Conservation (phyloP, 2,888 invertebrate genomes). For the Andrena dorsata region DNA sequence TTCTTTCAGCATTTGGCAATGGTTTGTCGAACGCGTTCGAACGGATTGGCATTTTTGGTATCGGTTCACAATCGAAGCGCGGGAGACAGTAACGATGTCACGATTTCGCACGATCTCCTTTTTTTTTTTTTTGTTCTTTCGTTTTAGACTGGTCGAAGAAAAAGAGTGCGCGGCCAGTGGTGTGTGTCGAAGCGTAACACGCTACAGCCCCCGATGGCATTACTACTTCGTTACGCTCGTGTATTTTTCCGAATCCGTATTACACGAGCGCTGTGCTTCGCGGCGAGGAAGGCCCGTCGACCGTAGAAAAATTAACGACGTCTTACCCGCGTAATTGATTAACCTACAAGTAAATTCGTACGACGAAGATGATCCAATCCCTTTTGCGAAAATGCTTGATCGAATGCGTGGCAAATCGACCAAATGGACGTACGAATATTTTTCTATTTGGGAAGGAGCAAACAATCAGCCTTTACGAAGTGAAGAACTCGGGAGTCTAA, state of each 20-base stretch:
- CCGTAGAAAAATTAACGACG: constrained; percentile 61
- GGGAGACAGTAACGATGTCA: constrained; percentile 75
- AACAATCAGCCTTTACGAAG: not conserved
- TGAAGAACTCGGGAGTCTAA: not conserved
- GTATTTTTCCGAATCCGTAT: constrained; percentile 76
- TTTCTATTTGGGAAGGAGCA: not conserved
- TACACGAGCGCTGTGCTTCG: constrained; percentile 41
- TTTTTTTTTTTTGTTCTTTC: constrained; percentile 59
- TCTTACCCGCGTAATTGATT: constrained; percentile 68
- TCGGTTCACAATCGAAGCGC: constrained; percentile 43
- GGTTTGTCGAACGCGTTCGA: too few relatives aligned
- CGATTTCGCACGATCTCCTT: constrained; percentile 77
- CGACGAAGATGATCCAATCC: constrained; percentile 34
- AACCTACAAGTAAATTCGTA: constrained; percentile 46
- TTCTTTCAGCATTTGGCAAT: too few relatives aligned
- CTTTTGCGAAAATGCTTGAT: not conserved
- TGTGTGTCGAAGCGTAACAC: constrained; percentile 82
- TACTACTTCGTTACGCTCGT: constrained; percentile 80
- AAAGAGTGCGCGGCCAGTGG: constrained; percentile 78
- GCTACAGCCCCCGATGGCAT: constrained; percentile 73
- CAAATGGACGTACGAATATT: not conserved
- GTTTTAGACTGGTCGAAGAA: constrained; percentile 66
- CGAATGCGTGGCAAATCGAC: constrained; percentile 5
- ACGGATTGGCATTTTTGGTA: not conserved
- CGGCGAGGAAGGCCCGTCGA: constrained; percentile 48